Base-by-base conservation (phyloP, 2,113 vertebrate species). In the Apistogramma diplotaenia region DNA sequence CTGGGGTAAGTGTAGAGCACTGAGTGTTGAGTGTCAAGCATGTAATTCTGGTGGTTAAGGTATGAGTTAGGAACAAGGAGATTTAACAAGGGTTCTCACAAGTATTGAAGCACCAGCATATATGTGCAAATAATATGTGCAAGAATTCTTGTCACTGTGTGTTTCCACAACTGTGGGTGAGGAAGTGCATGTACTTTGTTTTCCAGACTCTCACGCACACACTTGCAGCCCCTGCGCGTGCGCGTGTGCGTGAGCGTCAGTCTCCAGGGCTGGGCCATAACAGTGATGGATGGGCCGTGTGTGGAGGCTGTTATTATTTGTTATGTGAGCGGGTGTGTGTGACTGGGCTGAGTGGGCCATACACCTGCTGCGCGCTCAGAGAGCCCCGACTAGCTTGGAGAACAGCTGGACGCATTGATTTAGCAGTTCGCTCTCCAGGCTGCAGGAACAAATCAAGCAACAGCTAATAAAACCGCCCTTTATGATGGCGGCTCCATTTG, bases 351-450 rank as follows among this genome's bases (percentile, higher is more conserved):
- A 92, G 93, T 91, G 94, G 95, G 93, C 92, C 94, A 95, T 99
- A 97, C 98, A 99, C 98, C 98, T 99, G 98, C 97, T 97, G 97
- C 93, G 96, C 78, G 83, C 94, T 93, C 94, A 77, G 89, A 97
- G 96, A 96, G 96, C 94, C 94, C 76, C 81, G 49, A 89, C 88
- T 56, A 88, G 88, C 89, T 81, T 37, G 40, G 94, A 93, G 96
- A 98, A 98, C 97, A 99, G 97, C 98, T 99, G 98, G 95, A 95
- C 82, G 87, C 95, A 96, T 96, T 98, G 97, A 98, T 97, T 98
- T 98, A 98, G 97, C 96, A 85, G 94, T 94, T 95, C 91, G 94
- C 97, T 96, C 95, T 93, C 92, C 95, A 92, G 95, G 94, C 96
- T 96, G 94, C 97, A 98, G 97, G 97, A 97, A 98, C 94, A 95